Evolutionary conservation across 2,888 invertebrate species (phyloP), one percentile per base, ranked within the genome.

Genomic region (Dyspetes luteomarginatus): DNA sequence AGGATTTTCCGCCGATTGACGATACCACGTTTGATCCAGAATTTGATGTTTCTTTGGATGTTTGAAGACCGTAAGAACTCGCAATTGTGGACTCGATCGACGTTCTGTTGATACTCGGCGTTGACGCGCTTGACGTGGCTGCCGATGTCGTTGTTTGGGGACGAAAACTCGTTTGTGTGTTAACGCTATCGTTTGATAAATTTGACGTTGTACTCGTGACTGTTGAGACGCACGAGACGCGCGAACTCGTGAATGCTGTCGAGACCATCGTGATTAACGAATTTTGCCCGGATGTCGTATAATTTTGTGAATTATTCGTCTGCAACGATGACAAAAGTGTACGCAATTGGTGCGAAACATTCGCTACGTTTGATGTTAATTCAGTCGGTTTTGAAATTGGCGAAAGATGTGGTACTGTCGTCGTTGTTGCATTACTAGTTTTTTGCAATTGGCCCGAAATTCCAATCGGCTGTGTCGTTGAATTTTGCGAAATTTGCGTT

Each of bases 311-410:
- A 71, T 90, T 86, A 41, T 94, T 93, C 0, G 94, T 93, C 78
- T 94, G 95, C 30, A 95, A 88, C 0, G 95, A 95, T 0, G 96
- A 95, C 90, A 96, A 93, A 60, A 96, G 93, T 3, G 94, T 94
- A 41, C 95, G 92, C 56, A 95, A 88, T 86, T 95, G 96, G 89
- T 95, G 95, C 0, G 95, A 95, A 0, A 94, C 95, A 87, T 95
- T 96, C 0, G 94, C 95, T 92, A 96, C 95, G 86, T 95, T 95
- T 0, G 95, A 95, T 12, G 95, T 95, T 60, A 96, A 91, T 88
- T 96, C 95, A 0, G 95, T 94, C 0, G 96, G 95, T 88, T 95
- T 95, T 0, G 95, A 95, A 1, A 96, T 89, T 0, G 96, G 96
- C 0, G 96, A 96, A 24, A 96, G 90, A 88, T 96, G 95, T 0